Base-by-base conservation (phyloP, 2,888 invertebrate genomes). In the Oscheius onirici region DNA sequence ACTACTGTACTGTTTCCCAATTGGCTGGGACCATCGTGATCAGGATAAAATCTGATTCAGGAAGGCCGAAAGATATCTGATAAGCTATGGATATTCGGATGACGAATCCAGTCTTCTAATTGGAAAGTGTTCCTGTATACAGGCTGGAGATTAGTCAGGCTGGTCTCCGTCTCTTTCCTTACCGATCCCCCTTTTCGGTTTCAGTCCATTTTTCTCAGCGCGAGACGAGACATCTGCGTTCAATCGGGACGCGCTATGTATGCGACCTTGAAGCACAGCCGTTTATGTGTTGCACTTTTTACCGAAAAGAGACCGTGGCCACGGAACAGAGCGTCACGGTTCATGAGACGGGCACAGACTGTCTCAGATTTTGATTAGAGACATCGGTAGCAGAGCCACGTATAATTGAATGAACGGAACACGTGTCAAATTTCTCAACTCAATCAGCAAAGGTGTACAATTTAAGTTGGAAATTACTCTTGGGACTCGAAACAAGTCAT, bases 261-360 rank as follows among this genome's bases (percentile, higher is more conserved):
- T 63, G 49, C 63, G 63, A 63, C 63, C 63, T 63, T 63, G 63
- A 63, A 63, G 26, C 46, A 24, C 10, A 34, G 34, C 34, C 63
- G 49, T 63, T 63, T 63, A 63, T 63, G 63, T 63, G 63, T 63
- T 63, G 63, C 63, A 24, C 63, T 63, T 63, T 63, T 63, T 63
- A 24, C 46, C n/a, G 41, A 41, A 58, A 46, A 46, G 20, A 61
- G 63, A 63, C 49, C 17, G 49, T 26, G 63, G 26, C 15, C 28
- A 24, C 13, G 61, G 43, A 44, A 26, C 46, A 44, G 61, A 34
- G 3, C 22, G 61, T 22, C 34, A n/a, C n/a, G n/a, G n/a, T n/a
- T n/a, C n/a, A n/a, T 34, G 34, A 34, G 5, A 34, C 34, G 34
- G 41, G 13, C 41, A 41, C 10, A 41, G 41, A 41, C 41, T 10